phyloP scores from a whole-genome alignment of 2,797 vertebrate species.

The Lemur catta region DNA sequence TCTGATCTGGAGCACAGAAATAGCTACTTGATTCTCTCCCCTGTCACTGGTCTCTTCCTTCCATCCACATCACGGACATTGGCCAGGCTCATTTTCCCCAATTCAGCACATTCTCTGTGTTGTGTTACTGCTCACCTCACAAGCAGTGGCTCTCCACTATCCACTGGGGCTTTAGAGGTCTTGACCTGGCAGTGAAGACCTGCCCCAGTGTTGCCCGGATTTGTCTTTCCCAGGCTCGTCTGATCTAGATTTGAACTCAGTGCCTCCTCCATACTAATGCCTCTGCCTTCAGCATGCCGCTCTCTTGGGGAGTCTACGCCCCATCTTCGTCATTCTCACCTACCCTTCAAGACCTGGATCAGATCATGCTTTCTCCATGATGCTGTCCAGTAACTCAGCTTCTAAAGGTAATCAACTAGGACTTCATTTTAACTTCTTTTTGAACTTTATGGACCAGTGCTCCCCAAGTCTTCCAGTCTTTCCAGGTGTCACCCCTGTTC shows the following conservation, averaged over 20 bases:
- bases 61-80: too few relatives aligned
- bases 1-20: neutral
- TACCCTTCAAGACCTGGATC: neutral
- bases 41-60: neutral
- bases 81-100: neutral
- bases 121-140: neutral
- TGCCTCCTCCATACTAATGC: fast-evolving
- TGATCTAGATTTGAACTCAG: neutral
- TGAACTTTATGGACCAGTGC: neutral
- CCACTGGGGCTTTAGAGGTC: neutral
- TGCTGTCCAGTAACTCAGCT: neutral
- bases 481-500: too few relatives aligned
- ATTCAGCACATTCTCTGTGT: neutral
- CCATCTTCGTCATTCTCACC: neutral
- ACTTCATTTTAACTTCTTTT: neutral
- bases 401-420: neutral
- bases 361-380: too few relatives aligned
- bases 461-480: neutral
- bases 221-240: neutral
- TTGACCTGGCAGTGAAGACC: neutral
- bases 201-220: neutral
- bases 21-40: neutral
- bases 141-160: neutral
- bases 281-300: neutral
- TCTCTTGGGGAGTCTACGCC: neutral